Evolutionary conservation across 2,113 vertebrate species (phyloP).

Genomic region (Carassius auratus): DNA sequence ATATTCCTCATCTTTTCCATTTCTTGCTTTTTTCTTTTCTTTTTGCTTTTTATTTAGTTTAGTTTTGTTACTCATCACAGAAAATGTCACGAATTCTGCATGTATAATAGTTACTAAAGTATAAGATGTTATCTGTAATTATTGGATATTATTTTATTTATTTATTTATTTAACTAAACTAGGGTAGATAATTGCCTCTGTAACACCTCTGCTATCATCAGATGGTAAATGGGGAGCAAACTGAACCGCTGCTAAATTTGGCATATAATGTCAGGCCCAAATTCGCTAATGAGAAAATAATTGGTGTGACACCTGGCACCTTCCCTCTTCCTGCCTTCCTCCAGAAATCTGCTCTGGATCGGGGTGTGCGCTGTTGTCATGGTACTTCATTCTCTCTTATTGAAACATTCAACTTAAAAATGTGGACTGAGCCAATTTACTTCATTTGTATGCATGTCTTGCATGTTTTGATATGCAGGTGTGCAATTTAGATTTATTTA

Average conservation of each 20-base stretch:
- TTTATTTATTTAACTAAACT: neutral
- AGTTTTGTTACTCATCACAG: neutral
- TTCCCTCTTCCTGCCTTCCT: constrained; percentile 30
- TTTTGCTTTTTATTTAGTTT: too few species aligned
- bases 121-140: neutral
- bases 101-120: too few species aligned
- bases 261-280: constrained; percentile 37
- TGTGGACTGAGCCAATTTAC: neutral
- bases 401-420: neutral
- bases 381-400: neutral
- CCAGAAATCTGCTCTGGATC: neutral
- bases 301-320: constrained; percentile 49
- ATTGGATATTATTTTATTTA: neutral
- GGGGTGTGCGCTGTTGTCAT: neutral
- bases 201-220: constrained; percentile 50
- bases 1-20: too few species aligned
- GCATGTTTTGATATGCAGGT: neutral
- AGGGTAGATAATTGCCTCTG: constrained; percentile 1
- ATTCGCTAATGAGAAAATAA: constrained; percentile 53
- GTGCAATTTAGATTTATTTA: neutral
- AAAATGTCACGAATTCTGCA: too few species aligned
- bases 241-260: constrained; percentile 37
- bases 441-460: constrained; percentile 29
- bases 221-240: constrained; percentile 30
- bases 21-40: too few species aligned